A percentile compares a stretch with the other conserved stretches of the same genome.
These are phyloP conservation scores for Muscina levida DNA, from an alignment of 2,888 invertebrate genomes.

Conservation along the genomic window DNA sequence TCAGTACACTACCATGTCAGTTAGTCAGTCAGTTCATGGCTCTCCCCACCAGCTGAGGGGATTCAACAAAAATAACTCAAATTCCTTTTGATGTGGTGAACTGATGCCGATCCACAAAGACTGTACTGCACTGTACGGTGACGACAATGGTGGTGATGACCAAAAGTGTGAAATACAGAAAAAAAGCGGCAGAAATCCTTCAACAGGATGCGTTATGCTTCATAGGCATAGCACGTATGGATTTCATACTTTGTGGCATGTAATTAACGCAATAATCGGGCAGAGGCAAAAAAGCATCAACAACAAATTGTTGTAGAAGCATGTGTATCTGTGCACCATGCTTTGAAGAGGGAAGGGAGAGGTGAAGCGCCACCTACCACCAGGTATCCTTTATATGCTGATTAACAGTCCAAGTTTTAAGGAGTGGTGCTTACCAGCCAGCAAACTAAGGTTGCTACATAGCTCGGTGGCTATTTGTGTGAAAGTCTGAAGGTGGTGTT, in stretches of 20 bases:
- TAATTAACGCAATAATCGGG: conserved; percentile 65
- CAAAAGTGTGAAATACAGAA: conserved; percentile 4
- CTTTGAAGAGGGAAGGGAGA: neutral
- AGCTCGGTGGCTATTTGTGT: no score
- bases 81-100: conserved; percentile 62
- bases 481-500: no score
- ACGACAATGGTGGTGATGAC: neutral
- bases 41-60: neutral
- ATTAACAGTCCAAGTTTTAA: neutral
- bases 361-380: neutral
- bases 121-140: neutral
- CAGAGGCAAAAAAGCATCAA: neutral
- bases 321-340: no score
- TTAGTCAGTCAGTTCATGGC: no score
- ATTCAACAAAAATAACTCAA: conserved; percentile 53
- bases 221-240: conserved; percentile 13
- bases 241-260: conserved; percentile 50
- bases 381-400: neutral
- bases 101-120: conserved; percentile 11
- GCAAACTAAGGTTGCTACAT: no score
- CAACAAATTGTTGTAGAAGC: no score
- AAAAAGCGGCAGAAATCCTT: neutral
- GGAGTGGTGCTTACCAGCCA: neutral
- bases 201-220: conserved; percentile 39
- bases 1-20: neutral